Conservation (phyloP, 2,113 vertebrate genomes). For the Oreocharis arfaki region DNA sequence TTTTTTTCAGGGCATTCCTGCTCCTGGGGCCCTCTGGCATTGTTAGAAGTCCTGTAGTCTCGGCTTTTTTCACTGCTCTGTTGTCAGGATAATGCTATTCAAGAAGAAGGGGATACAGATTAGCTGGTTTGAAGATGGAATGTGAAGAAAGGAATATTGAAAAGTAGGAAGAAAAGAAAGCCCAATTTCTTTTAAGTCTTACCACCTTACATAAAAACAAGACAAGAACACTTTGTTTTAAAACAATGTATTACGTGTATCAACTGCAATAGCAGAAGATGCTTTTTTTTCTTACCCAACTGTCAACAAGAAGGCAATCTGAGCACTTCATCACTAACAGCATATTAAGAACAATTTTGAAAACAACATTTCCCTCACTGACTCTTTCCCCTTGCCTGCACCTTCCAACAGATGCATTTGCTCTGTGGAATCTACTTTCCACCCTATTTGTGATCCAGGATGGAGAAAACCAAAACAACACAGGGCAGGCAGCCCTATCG, state of each 20-base stretch:
- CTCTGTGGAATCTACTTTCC: neutral
- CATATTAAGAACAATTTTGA: neutral
- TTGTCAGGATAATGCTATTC: slow-evolving; percentile 33
- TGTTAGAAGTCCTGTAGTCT: slow-evolving; percentile 38
- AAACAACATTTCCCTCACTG: neutral
- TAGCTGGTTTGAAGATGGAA: neutral
- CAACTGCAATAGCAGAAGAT: neutral
- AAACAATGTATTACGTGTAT: neutral
- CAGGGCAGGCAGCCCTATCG: neutral
- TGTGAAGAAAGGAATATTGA: neutral
- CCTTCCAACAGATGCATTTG: neutral
- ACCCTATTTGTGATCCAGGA: neutral
- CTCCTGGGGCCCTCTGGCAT: slow-evolving; percentile 35
- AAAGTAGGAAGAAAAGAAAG: neutral
- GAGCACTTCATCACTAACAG: neutral
- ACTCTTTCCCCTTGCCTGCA: neutral
- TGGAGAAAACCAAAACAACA: neutral
- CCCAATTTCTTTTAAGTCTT: neutral
- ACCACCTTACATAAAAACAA: neutral
- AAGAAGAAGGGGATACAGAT: slow-evolving; percentile 29
- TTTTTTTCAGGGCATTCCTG: slow-evolving; percentile 64
- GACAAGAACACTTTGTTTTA: neutral
- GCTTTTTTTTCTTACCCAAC: neutral
- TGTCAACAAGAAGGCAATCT: neutral
- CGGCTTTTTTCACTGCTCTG: slow-evolving; percentile 15